Evolutionary conservation across 2,113 vertebrate genomes (phyloP).

Genomic region (Loxodonta africana): DNA sequence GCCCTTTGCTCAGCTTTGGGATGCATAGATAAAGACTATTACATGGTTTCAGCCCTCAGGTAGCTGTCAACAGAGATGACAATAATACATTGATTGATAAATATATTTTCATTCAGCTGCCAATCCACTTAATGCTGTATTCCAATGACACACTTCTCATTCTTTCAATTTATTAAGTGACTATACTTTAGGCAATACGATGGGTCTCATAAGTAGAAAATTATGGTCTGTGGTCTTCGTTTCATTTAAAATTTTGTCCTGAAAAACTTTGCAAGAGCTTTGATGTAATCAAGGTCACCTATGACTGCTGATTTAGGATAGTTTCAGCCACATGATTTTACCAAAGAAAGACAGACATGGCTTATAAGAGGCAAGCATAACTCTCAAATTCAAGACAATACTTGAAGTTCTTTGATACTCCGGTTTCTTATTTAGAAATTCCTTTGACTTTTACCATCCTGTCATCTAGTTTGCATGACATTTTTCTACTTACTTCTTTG

Average conservation of each 20-base stretch:
- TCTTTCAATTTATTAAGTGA: not conserved
- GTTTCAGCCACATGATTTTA: not conserved
- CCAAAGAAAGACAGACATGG: not conserved
- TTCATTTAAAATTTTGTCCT: constrained; percentile 36
- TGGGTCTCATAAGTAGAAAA: not conserved
- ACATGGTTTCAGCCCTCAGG: not conserved
- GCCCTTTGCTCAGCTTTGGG: not conserved
- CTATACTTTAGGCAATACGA: not conserved
- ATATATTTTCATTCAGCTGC: not conserved
- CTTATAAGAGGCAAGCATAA: not conserved
- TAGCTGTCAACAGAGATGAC: not conserved
- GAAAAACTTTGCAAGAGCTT: not conserved
- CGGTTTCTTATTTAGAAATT: not conserved
- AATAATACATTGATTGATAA: not conserved
- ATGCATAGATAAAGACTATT: constrained; percentile 13
- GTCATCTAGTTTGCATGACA: not conserved
- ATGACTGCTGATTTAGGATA: not conserved
- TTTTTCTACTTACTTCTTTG: not conserved
- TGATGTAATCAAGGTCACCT: not conserved
- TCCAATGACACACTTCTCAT: not conserved
- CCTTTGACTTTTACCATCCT: not conserved
- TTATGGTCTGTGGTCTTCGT: not conserved
- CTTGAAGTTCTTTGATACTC: not conserved
- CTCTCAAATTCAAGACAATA: not conserved
- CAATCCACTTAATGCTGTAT: not conserved